Percentiles rank a stretch among this genome's conserved stretches.
These are phyloP conservation scores for Cladorhizidae sp. DNA, from an alignment of 37 sponge, comb jelly and placozoan species.

Conservation along the genomic window DNA sequence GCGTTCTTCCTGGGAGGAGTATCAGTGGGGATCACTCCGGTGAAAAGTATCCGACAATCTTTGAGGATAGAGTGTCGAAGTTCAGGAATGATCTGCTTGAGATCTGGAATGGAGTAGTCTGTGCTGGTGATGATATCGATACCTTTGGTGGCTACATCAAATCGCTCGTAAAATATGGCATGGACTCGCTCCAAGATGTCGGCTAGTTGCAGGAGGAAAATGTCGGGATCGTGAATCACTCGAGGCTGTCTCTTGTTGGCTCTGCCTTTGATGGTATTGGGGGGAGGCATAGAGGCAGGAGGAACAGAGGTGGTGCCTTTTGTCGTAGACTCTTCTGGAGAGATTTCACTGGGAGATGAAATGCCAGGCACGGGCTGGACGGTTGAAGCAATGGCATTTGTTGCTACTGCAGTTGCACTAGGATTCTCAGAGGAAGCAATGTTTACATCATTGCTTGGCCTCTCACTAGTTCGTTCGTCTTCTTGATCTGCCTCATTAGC, in stretches of 20 bases:
- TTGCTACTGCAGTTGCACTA: not conserved
- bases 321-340: not conserved
- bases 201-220: slow-evolving; percentile 65
- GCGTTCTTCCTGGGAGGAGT: slow-evolving; percentile 67
- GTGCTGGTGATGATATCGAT: not conserved
- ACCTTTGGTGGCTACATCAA: not conserved
- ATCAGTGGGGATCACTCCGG: slow-evolving; percentile 95
- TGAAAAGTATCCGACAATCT: slow-evolving; percentile 83
- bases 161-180: slow-evolving; percentile 71
- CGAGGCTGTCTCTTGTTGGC: not conserved
- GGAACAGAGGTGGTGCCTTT: no score
- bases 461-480: not conserved
- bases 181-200: slow-evolving; percentile 76
- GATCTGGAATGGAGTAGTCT: slow-evolving; percentile 79
- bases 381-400: no score
- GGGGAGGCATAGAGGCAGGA: not conserved
- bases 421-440: not conserved
- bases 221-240: slow-evolving; percentile 77
- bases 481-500: slow-evolving; percentile 5
- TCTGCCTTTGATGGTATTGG: not conserved
- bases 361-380: no score
- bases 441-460: not conserved
- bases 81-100: slow-evolving; percentile 83
- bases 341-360: not conserved
- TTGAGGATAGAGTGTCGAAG: slow-evolving; percentile 75